Conservation (phyloP, 2,113 vertebrate genomes). For the Raja brachyura region DNA sequence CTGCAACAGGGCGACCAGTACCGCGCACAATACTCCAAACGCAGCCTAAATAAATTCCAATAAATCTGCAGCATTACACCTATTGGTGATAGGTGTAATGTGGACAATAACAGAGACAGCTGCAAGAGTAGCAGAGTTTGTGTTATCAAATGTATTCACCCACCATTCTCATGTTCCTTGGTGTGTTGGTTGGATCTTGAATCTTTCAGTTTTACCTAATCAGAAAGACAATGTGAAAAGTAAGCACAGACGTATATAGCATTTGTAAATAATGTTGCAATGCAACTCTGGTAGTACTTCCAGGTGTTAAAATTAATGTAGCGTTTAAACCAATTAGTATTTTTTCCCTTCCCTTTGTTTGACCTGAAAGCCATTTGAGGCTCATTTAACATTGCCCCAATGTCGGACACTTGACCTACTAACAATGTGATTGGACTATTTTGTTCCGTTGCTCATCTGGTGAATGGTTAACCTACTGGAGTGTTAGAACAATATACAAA, state of each 20-base stretch:
- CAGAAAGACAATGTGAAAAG: not conserved
- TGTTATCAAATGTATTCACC: not conserved
- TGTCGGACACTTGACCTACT: not conserved
- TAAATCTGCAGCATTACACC: no score
- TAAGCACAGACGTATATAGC: not conserved
- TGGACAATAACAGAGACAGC: not conserved
- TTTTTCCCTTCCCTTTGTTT: no score
- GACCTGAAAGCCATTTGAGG: not conserved
- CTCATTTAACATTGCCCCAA: not conserved
- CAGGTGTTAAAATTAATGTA: no score
- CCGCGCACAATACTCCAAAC: no score
- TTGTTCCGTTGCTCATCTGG: not conserved
- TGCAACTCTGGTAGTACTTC: no score
- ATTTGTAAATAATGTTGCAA: no score
- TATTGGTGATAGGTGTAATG: not conserved
- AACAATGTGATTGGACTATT: not conserved
- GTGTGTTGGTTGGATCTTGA: not conserved
- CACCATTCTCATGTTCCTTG: not conserved
- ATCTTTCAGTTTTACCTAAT: not conserved
- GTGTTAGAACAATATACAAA: not conserved
- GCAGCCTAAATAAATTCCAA: no score
- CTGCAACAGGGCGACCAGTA: no score
- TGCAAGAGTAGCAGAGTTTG: not conserved
- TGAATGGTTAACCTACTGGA: not conserved
- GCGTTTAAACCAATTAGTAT: no score